A percentile compares a stretch with the other conserved stretches of the same genome.
These are phyloP conservation scores for Carabus problematicus DNA, from an alignment of 2,888 invertebrate species.

Conservation along the genomic window DNA sequence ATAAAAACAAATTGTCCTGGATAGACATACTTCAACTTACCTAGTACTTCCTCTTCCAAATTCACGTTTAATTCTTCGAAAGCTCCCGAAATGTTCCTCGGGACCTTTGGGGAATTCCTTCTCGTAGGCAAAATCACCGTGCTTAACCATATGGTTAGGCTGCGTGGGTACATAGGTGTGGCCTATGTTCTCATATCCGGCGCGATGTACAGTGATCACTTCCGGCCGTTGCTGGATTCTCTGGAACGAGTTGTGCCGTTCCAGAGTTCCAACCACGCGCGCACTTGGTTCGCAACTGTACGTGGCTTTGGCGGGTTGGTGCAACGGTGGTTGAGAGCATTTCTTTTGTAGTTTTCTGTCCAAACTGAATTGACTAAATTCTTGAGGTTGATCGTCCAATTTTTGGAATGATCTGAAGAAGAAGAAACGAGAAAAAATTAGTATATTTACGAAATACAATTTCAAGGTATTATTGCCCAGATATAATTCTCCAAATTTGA, in stretches of 20 bases:
- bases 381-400: slow-evolving; percentile 50
- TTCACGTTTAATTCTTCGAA: slow-evolving; percentile 31
- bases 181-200: slow-evolving; percentile 24
- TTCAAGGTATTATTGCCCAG: slow-evolving; percentile 23
- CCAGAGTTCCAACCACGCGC: not conserved
- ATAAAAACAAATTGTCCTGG: no score
- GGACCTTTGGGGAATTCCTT: slow-evolving; percentile 27
- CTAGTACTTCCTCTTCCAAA: slow-evolving; percentile 34
- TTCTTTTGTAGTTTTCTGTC: slow-evolving; percentile 59
- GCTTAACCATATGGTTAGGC: slow-evolving; percentile 27
- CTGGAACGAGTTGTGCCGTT: slow-evolving; percentile 14
- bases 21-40: slow-evolving; percentile 22
- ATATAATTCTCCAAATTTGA: no score
- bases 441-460: slow-evolving; percentile 16
- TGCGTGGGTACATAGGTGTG: slow-evolving; percentile 19
- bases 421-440: slow-evolving; percentile 48
- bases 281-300: slow-evolving; percentile 13
- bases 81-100: slow-evolving; percentile 35
- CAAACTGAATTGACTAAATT: slow-evolving; percentile 59
- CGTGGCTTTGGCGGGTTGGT: slow-evolving; percentile 28
- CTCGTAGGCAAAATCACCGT: slow-evolving; percentile 19
- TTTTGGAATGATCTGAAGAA: slow-evolving; percentile 53
- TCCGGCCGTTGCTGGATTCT: slow-evolving; percentile 27
- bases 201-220: slow-evolving; percentile 33
- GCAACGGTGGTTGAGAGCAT: slow-evolving; percentile 44